Percentiles rank a stretch among this genome's conserved stretches.
phyloP scores from a whole-genome alignment of 2,113 vertebrate species.

The Gorsachius goisagi region DNA sequence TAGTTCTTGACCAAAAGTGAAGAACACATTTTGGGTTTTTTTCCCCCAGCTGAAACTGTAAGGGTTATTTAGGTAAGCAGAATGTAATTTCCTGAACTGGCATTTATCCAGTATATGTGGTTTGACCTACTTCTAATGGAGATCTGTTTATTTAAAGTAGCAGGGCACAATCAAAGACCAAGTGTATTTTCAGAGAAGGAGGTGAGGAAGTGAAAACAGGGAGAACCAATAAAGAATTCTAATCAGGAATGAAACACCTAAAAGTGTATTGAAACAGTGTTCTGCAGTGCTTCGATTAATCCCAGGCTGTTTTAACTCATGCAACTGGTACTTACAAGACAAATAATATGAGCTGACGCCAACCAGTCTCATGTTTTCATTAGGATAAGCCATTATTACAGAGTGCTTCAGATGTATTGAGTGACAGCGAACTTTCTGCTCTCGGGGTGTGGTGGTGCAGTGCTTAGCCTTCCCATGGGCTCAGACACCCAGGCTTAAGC shows the following conservation, averaged over 20 bases:
- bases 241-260: conserved; percentile 47
- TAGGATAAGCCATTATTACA: not conserved
- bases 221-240: conserved; percentile 31
- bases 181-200: conserved; percentile 26
- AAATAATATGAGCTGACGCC: conserved; percentile 36
- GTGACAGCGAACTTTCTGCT: not conserved
- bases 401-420: not conserved
- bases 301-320: conserved; percentile 17
- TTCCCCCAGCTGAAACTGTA: not conserved
- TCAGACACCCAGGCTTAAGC: not conserved
- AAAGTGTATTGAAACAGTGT: not conserved
- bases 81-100: conserved; percentile 49
- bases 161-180: conserved; percentile 25
- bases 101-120: conserved; percentile 4
- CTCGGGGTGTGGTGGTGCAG: not conserved
- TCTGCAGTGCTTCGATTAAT: not conserved
- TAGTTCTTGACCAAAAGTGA: not conserved
- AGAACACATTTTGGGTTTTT: not conserved
- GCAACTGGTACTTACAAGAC: not conserved
- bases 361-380: conserved; percentile 16
- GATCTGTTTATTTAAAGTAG: conserved; percentile 44
- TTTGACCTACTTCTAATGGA: conserved; percentile 9
- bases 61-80: not conserved
- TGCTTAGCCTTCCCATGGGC: not conserved
- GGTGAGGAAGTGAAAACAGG: conserved; percentile 27